Conservation (phyloP, 2,797 vertebrate species). For the Bradypus variegatus region DNA sequence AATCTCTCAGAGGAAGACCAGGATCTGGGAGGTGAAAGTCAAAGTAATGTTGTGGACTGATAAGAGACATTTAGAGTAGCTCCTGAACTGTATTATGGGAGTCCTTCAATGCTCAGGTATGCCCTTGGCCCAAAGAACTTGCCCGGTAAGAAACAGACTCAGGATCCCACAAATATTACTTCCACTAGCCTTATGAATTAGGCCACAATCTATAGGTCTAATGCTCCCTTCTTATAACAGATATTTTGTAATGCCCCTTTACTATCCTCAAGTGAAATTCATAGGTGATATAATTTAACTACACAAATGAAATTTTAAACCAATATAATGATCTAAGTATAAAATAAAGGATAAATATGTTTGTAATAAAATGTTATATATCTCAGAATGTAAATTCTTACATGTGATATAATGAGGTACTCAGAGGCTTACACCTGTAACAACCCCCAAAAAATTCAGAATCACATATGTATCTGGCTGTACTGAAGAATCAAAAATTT, state of each 20-base stretch:
- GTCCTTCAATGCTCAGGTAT: neutral
- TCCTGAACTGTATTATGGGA: neutral
- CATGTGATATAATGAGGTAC: neutral
- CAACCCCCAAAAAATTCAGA: neutral
- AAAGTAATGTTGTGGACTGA: neutral
- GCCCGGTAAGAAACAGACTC: neutral
- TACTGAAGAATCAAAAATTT: neutral
- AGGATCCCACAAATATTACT: neutral
- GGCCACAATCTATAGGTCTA: neutral
- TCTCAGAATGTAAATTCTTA: neutral
- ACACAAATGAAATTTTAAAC: neutral
- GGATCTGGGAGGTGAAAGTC: neutral
- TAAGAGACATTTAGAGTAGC: neutral
- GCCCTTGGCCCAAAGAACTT: neutral
- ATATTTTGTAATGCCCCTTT: neutral
- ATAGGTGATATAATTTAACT: slow-evolving; percentile 6
- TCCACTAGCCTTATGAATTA: neutral
- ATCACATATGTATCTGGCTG: neutral
- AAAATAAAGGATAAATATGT: slow-evolving; percentile 31
- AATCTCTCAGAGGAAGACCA: neutral
- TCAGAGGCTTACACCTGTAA: neutral
- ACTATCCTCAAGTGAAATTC: slow-evolving; percentile 11
- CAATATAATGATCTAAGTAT: neutral
- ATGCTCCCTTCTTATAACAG: neutral
- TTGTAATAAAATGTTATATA: neutral